phyloP scores from a whole-genome alignment of 2,888 invertebrate genomes.

The Myopa tessellatipennis region DNA sequence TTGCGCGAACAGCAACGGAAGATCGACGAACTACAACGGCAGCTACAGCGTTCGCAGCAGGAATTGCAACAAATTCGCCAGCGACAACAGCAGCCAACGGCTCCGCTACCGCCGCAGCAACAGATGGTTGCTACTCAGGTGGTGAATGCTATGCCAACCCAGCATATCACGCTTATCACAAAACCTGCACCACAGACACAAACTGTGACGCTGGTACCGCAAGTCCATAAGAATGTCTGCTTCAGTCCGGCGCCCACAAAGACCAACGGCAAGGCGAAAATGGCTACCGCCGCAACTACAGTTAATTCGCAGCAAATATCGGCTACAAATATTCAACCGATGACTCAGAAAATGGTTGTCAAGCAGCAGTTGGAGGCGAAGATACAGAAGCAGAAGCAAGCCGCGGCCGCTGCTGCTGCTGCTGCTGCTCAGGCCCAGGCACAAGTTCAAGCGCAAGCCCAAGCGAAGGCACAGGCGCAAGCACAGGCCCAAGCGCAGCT shows the following conservation, averaged over 20 bases:
- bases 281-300: conserved; percentile 50
- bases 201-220: conserved; percentile 59
- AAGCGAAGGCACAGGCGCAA: conserved; percentile 61
- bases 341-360: conserved; percentile 70
- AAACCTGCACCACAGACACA: conserved; percentile 56
- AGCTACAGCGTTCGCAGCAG: conserved; percentile 81
- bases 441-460: conserved; percentile 68
- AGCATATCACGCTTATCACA: conserved; percentile 64
- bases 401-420: conserved; percentile 62
- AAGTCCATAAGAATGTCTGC: conserved; percentile 38
- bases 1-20: conserved; percentile 86
- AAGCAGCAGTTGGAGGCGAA: conserved; percentile 80
- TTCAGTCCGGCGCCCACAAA: not conserved
- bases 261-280: conserved; percentile 48
- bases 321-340: conserved; percentile 50
- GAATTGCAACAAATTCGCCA: conserved; percentile 78
- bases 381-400: conserved; percentile 71
- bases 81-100: conserved; percentile 64
- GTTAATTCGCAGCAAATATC: conserved; percentile 32
- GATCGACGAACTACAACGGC: conserved; percentile 88
- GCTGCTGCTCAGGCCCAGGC: conserved; percentile 66
- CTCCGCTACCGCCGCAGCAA: conserved; percentile 49
- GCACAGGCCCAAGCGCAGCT: conserved; percentile 46
- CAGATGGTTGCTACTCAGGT: conserved; percentile 58
- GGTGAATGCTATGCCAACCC: conserved; percentile 59